These are phyloP conservation scores for Pharmacophagus antenor DNA, from an alignment of 2,888 invertebrate species.

Conservation along the genomic window DNA sequence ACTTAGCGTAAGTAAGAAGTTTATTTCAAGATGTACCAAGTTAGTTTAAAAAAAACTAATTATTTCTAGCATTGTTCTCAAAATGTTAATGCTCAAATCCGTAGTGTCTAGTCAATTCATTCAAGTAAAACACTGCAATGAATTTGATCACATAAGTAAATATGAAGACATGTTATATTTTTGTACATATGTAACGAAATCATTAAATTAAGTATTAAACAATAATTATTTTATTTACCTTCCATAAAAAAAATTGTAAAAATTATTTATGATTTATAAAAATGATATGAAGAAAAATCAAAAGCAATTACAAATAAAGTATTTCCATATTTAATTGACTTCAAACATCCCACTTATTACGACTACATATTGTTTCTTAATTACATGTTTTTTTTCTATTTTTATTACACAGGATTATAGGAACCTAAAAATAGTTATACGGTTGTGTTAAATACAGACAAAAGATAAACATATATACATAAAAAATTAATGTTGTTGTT, in stretches of 20 bases:
- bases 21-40: not conserved
- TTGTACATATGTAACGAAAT: constrained; percentile 7
- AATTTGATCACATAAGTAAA: not conserved
- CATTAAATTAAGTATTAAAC: constrained; percentile 11
- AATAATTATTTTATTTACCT: not conserved
- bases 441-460: constrained; percentile 8
- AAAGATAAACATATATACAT: constrained; percentile 18
- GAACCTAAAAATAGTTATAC: constrained; percentile 15
- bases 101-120: constrained; percentile 25
- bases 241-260: not conserved
- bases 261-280: not conserved
- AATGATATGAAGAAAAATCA: constrained; percentile 4
- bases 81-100: not conserved
- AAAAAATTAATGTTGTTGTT: constrained; percentile 33
- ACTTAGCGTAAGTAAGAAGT: constrained; percentile 4
- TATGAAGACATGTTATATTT: not conserved
- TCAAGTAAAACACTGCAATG: constrained; percentile 10
- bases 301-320: constrained; percentile 14
- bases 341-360: constrained; percentile 15
- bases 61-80: not conserved
- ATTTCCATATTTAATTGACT: constrained; percentile 21
- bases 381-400: not conserved
- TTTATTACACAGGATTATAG: not conserved
- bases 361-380: constrained; percentile 6
- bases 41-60: too few species aligned